These are phyloP conservation scores for Nemapogon koenigi DNA, from an alignment of 2,888 invertebrate species.

Conservation along the genomic window DNA sequence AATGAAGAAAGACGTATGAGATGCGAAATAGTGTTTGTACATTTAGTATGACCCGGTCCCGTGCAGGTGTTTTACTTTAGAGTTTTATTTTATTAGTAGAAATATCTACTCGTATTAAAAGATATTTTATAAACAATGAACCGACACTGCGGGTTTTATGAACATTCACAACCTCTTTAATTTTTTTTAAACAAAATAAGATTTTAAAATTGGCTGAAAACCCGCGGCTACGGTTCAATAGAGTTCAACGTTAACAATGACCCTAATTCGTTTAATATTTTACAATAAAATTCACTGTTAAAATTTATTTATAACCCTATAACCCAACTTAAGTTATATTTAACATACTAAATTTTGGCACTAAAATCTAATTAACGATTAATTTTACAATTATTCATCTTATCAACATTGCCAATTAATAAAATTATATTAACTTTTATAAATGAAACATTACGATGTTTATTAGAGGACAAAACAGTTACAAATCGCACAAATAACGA, in stretches of 20 bases:
- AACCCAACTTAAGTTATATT: constrained; percentile 41
- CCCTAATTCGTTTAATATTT: constrained; percentile 53
- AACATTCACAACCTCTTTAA: constrained; percentile 51
- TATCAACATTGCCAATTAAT: too few relatives aligned
- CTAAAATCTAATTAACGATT: constrained; percentile 55
- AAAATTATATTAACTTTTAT: constrained; percentile 27
- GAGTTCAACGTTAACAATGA: constrained; percentile 41
- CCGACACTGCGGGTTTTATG: constrained; percentile 34
- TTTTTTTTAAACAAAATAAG: constrained; percentile 43
- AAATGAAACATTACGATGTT: constrained; percentile 22
- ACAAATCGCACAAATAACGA: constrained; percentile 3
- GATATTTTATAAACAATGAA: constrained; percentile 23
- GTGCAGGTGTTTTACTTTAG: constrained; percentile 39
- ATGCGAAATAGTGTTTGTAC: constrained; percentile 28
- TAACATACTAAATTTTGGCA: constrained; percentile 57
- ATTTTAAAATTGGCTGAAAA: constrained; percentile 54
- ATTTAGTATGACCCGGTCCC: constrained; percentile 39
- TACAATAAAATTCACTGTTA: constrained; percentile 49
- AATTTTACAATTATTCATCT: constrained; percentile 24
- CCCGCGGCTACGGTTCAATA: constrained; percentile 29
- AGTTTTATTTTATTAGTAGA: constrained; percentile 33
- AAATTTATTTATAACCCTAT: constrained; percentile 45
- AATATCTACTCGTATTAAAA: constrained; percentile 25
- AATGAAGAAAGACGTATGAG: too few relatives aligned
- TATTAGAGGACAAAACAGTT: constrained; percentile 20